phyloP scores from a whole-genome alignment of 2,113 vertebrate genomes.

The Plecotus auritus region DNA sequence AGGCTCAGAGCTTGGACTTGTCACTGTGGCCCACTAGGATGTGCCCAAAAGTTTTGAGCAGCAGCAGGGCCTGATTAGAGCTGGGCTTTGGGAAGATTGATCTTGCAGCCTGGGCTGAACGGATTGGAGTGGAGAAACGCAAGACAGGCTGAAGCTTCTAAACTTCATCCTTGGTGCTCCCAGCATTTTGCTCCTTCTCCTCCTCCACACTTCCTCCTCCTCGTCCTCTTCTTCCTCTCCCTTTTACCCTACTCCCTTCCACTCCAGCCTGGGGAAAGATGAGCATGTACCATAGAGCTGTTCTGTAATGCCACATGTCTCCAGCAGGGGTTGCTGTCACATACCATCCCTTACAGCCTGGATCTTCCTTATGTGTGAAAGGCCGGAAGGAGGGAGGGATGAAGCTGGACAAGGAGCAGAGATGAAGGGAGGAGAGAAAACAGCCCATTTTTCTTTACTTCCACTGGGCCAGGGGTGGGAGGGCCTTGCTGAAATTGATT shows the following conservation, averaged over 20 bases:
- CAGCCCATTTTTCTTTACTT: background rate
- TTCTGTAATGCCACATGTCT: background rate
- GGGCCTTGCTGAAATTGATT: background rate
- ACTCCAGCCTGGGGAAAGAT: background rate
- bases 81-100: background rate
- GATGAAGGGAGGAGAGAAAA: background rate
- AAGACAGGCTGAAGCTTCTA: background rate
- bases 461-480: background rate
- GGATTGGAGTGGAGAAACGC: background rate
- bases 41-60: background rate
- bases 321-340: slow-evolving; percentile 13
- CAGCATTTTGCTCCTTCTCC: background rate
- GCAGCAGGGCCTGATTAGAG: background rate
- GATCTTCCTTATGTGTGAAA: background rate
- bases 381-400: background rate
- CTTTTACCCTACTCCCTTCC: background rate
- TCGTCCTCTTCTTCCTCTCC: background rate
- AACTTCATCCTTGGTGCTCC: background rate
- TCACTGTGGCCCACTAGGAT: background rate
- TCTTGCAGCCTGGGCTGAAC: background rate
- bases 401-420: background rate
- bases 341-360: background rate
- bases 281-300: background rate
- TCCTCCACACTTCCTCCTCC: background rate
- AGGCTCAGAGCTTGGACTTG: background rate